Percentiles rank a stretch among this genome's conserved stretches.
Evolutionary conservation across 1,140 invertebrate genomes (phyloP).

Genomic region (Monomorium pharaonis): DNA sequence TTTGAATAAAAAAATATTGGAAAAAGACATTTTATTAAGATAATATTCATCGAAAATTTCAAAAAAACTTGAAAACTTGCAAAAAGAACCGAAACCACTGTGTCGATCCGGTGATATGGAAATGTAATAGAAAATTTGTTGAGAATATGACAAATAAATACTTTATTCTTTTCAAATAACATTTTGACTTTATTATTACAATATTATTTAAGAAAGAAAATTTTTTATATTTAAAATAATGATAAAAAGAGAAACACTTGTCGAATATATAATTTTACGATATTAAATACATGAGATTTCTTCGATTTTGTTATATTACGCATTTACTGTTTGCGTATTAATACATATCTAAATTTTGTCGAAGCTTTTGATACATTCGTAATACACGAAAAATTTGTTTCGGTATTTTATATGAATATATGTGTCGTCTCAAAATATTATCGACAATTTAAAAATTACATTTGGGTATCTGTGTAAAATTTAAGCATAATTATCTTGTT

Average conservation of each 20-base stretch:
- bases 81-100: not conserved
- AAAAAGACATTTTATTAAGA: not conserved
- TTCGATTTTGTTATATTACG: not conserved
- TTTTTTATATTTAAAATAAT: conserved; percentile 10
- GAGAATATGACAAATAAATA: not conserved
- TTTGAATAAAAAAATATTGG: not conserved
- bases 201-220: not conserved
- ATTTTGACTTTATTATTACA: not conserved
- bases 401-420: not conserved
- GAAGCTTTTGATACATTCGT: not conserved
- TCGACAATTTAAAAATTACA: no score
- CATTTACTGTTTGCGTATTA: not conserved
- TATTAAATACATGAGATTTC: not conserved
- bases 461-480: no score
- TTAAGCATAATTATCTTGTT: no score
- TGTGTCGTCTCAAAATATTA: no score
- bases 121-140: not conserved
- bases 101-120: not conserved
- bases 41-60: not conserved
- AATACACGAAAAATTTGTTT: conserved; percentile 18
- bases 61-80: not conserved
- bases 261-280: not conserved
- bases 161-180: not conserved
- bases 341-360: not conserved
- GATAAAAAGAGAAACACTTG: not conserved